Evolutionary conservation across 2,113 vertebrate species (phyloP), one percentile per base, ranked within the genome.

Genomic region (Syngnathus floridae): DNA sequence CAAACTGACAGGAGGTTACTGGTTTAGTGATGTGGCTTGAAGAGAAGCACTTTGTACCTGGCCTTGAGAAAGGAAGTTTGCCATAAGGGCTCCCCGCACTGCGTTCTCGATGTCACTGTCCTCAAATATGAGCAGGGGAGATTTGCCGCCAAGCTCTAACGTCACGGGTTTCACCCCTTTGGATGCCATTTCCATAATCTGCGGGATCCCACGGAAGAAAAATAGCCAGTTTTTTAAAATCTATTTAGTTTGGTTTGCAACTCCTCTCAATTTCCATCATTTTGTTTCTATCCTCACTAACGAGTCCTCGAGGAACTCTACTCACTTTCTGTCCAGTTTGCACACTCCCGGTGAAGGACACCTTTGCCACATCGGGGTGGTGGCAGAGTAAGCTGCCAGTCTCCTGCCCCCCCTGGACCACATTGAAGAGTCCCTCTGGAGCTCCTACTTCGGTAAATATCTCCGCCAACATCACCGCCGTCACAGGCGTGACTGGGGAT

Each of bases 331-430:
- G 78, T 76, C 97, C 97, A 0, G 95, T 98, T 55, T 93, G 86
- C 37, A 98, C 94, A 0, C 97, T 99, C 19, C 97, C 97, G 1
- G 97, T 99, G 79, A 98, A 99, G 51, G 97, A 99, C 74, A 99
- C 84, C 77, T 99, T 99, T 40, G 94, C 93, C 63, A 98, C 94
- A 6, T 91, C 85, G 0, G 79, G 91, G 71, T 98, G 94, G 57
- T 92, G 91, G 71, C 95, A 98, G 26, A 99, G 93, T 40, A 95
- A 76, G 61, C 92, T 90, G 59, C 97, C 97, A 0, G 96, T 98
- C 81, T 94, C 89, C 1, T 83, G 92, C 36, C 90, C 89, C 0
- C 97, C 97, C 64, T 99, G 97, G 62, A 98, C 94, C 79, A 99
- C 93, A 0, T 92, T 98, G 82, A 96, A 94, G 55, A 98, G 92